Percentiles rank a stretch among this genome's conserved stretches.
phyloP scores from a whole-genome alignment of 2,888 invertebrate species.

The Phalera bucephala region DNA sequence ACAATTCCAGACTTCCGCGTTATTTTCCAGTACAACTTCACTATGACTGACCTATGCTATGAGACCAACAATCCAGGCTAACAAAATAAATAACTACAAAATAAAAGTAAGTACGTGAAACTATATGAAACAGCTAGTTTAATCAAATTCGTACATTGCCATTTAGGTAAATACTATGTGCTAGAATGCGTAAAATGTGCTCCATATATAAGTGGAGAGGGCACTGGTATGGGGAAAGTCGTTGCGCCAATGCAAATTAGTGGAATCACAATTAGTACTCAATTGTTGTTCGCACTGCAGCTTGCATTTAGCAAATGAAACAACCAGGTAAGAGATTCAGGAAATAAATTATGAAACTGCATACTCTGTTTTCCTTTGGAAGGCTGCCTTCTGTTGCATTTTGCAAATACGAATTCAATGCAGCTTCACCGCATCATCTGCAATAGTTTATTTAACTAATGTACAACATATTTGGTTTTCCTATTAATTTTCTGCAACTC shows the following conservation, averaged over 20 bases:
- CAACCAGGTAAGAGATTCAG: slow-evolving; percentile 59
- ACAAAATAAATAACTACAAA: no score
- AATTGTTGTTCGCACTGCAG: slow-evolving; percentile 65
- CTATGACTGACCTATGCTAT: no score
- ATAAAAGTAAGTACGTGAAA: no score
- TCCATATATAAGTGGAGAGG: slow-evolving; percentile 33
- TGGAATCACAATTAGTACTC: slow-evolving; percentile 73
- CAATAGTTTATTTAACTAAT: slow-evolving; percentile 18
- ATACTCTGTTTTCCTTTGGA: slow-evolving; percentile 42
- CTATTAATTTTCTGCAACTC: not conserved
- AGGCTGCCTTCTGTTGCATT: slow-evolving; percentile 28
- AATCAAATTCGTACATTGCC: slow-evolving; percentile 17
- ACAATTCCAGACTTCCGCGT: no score
- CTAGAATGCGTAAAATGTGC: slow-evolving; percentile 16
- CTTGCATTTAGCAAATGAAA: slow-evolving; percentile 68
- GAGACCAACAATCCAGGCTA: no score
- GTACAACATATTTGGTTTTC: not conserved
- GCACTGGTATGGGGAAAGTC: slow-evolving; percentile 42
- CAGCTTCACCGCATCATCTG: slow-evolving; percentile 12
- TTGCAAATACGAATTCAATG: slow-evolving; percentile 30
- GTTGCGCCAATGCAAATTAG: slow-evolving; percentile 68
- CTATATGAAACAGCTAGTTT: no score
- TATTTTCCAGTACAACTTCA: no score
- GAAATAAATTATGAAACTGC: slow-evolving; percentile 58
- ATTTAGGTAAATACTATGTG: slow-evolving; percentile 6